Base-by-base conservation (phyloP, 2,113 vertebrate genomes). In the Copsychus sechellarum region DNA sequence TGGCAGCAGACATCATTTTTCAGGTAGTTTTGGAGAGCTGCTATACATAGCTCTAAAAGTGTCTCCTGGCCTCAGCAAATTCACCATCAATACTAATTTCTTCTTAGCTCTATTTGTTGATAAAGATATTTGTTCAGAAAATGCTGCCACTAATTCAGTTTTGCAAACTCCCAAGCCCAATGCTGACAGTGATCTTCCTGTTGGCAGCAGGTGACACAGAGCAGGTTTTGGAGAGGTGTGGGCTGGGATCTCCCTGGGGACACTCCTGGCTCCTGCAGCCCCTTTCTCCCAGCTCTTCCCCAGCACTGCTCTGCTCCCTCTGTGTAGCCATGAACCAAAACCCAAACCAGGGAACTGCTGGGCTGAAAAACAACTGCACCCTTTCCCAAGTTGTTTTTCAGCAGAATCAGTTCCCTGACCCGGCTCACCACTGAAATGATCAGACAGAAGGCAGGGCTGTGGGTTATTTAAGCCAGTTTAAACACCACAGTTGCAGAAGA, bases 1-100 rank as follows among this genome's bases (percentile, higher is more conserved):
- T 96, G 93, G 95, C 95, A 95, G 87, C 92, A 86, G 86, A 66
- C 72, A 80, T 88, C 23, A 80, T 83, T 95, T 95, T 94, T 82
- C 54, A 51, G 45, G 73, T 36, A 90, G 65, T 91, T 90, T 54
- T 36, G 51, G 76, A 58, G 36, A 69, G 77, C 86, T 85, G 80
- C 56, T 92, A n/a, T 40, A 72, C 38, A 34, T 12, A 79, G 67
- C 43, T 31, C 78, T 79, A 58, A 87, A 95, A 87, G 91, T 1
- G 23, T 42, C 69, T 89, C 74, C 69, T 89, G 81, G 60, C 64
- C 48, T 83, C 67, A 78, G 79, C 43, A 67, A 88, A 64, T 64
- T 19, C 5, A 1, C 60, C 76, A 53, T 74, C 38, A 22, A 31
- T 77, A 77, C 40, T 56, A n/a, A 81, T 73, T 77, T 86, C 57